These are phyloP conservation scores for Volucella zonaria DNA, from an alignment of 2,888 invertebrate genomes.

Conservation along the genomic window DNA sequence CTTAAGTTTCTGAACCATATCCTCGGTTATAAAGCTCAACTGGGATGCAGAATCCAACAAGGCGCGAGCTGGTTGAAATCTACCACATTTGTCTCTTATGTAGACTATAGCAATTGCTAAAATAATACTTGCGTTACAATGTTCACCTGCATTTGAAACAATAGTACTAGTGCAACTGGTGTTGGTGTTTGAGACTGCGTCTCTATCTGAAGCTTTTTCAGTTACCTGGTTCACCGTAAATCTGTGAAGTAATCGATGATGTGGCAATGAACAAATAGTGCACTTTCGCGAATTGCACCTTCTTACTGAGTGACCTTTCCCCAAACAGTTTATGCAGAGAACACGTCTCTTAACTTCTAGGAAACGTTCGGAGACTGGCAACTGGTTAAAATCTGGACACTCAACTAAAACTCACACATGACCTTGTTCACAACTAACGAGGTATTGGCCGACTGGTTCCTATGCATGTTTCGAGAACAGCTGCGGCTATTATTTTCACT, in stretches of 20 bases:
- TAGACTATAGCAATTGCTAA: conserved; percentile 9
- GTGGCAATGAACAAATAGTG: conserved; percentile 3
- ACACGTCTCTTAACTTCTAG: conserved; percentile 13
- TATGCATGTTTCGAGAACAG: neutral
- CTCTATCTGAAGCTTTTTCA: neutral
- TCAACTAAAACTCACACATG: conserved; percentile 12
- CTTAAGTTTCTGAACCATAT: conserved; percentile 9
- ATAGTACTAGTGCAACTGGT: conserved; percentile 4
- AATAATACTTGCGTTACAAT: neutral
- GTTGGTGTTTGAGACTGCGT: neutral
- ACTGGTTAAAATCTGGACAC: conserved; percentile 12
- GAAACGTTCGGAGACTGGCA: conserved; percentile 11
- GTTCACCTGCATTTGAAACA: neutral
- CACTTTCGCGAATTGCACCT: conserved; percentile 25
- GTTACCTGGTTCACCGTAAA: neutral
- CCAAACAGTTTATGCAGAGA: conserved; percentile 14
- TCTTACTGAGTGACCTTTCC: conserved; percentile 15
- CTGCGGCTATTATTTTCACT: neutral
- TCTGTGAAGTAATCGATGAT: conserved; percentile 14
- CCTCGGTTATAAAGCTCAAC: conserved; percentile 1
- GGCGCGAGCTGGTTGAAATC: conserved; percentile 17
- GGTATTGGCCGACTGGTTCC: too few species aligned
- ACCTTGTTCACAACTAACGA: too few species aligned
- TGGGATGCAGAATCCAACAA: conserved; percentile 15
- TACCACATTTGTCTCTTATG: conserved; percentile 4